These are phyloP conservation scores for Aleiodes alternator DNA, from an alignment of 2,888 invertebrate genomes.

Conservation along the genomic window DNA sequence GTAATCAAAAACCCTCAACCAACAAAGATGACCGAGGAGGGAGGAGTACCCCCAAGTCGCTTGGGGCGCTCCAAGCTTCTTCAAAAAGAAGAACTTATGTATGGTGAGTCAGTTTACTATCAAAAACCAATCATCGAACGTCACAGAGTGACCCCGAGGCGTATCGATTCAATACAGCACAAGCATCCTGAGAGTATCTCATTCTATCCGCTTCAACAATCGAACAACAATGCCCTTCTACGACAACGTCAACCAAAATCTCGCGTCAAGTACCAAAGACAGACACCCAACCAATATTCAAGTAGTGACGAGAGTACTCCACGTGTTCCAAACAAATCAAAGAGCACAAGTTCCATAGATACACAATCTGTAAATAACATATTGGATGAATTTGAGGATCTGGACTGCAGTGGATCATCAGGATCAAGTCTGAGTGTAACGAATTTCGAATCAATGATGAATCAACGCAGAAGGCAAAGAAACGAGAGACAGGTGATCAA, in stretches of 20 bases:
- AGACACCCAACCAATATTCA: slow-evolving; percentile 56
- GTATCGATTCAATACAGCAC: slow-evolving; percentile 30
- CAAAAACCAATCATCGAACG: slow-evolving; percentile 31
- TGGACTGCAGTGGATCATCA: slow-evolving; percentile 65
- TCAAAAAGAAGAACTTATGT: slow-evolving; percentile 55
- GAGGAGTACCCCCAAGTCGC: slow-evolving; percentile 49
- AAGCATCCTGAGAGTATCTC: slow-evolving; percentile 31
- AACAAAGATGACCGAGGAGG: slow-evolving; percentile 53
- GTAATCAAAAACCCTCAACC: slow-evolving; percentile 21
- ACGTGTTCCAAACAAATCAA: slow-evolving; percentile 62
- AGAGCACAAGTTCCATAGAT: slow-evolving; percentile 69
- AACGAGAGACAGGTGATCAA: slow-evolving; percentile 58
- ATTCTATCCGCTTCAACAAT: not conserved
- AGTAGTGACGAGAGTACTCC: slow-evolving; percentile 67
- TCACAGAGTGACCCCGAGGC: slow-evolving; percentile 29
- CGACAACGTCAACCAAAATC: slow-evolving; percentile 61
- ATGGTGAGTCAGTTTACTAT: slow-evolving; percentile 39
- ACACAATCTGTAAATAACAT: slow-evolving; percentile 70
- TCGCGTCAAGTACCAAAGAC: slow-evolving; percentile 40
- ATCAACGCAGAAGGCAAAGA: slow-evolving; percentile 58
- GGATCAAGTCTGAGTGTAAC: slow-evolving; percentile 64
- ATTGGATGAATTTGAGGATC: slow-evolving; percentile 69
- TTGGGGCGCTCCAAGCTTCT: slow-evolving; percentile 52
- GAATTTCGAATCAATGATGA: slow-evolving; percentile 66
- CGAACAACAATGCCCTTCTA: slow-evolving; percentile 55